These are phyloP conservation scores for Phengaris alcon DNA, from an alignment of 2,888 invertebrate species.

Conservation along the genomic window DNA sequence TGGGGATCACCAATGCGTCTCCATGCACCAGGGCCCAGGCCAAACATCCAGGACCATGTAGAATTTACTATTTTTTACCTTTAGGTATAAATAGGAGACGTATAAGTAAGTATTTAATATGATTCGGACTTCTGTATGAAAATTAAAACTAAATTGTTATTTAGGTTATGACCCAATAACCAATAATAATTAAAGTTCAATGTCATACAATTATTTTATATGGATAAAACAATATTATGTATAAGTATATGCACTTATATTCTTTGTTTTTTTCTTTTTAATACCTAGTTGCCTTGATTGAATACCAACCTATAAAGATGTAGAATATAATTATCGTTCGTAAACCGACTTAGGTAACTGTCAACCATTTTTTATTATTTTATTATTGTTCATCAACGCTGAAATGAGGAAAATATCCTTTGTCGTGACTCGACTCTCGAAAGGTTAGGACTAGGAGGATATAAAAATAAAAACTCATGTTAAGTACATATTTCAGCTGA, in stretches of 20 bases:
- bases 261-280: neutral
- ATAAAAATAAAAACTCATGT: neutral
- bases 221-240: neutral
- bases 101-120: neutral
- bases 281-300: neutral
- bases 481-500: too few relatives aligned
- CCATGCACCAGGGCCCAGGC: constrained; percentile 41
- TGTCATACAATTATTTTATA: neutral
- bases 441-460: neutral
- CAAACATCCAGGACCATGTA: neutral
- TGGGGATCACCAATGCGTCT: constrained; percentile 68
- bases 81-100: neutral
- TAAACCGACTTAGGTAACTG: too few relatives aligned
- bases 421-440: neutral
- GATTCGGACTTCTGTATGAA: neutral
- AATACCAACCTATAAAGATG: neutral
- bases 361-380: neutral
- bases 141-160: neutral
- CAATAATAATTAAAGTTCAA: neutral
- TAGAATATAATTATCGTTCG: neutral
- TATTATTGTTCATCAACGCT: neutral
- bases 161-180: constrained; percentile 3
- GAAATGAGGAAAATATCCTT: neutral
- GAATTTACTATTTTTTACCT: neutral
- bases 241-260: neutral